These are phyloP conservation scores for Syngnathus floridae DNA, from an alignment of 2,113 vertebrate species.

Conservation along the genomic window DNA sequence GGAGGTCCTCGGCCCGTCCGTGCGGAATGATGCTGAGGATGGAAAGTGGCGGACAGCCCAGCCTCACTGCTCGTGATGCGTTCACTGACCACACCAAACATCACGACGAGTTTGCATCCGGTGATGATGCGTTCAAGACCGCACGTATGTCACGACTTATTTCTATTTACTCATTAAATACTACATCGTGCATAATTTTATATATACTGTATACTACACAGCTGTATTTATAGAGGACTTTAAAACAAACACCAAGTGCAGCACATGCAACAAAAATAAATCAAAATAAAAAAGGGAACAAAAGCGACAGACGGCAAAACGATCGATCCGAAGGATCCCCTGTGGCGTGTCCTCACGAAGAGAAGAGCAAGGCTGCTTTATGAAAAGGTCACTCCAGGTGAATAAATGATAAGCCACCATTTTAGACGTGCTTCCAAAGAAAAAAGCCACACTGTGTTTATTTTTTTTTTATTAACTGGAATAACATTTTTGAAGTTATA, in stretches of 20 bases:
- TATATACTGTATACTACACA: too few species aligned
- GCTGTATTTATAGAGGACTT: too few species aligned
- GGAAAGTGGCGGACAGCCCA: neutral
- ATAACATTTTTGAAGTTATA: conserved; percentile 66
- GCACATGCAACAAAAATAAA: too few species aligned
- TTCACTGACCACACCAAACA: conserved; percentile 13
- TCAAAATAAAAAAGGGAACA: neutral
- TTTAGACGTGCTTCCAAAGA: neutral
- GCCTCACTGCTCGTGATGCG: conserved; percentile 11
- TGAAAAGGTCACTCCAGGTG: conserved; percentile 26
- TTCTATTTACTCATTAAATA: too few species aligned
- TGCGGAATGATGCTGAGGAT: neutral
- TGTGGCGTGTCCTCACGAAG: neutral
- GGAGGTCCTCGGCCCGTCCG: neutral
- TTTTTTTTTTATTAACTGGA: conserved; percentile 65
- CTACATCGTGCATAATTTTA: too few species aligned
- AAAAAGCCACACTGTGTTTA: neutral
- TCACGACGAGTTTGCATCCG: neutral
- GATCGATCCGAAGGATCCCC: neutral
- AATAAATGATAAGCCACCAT: conserved; percentile 32
- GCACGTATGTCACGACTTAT: neutral
- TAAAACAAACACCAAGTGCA: too few species aligned
- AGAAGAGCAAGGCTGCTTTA: neutral
- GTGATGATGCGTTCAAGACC: neutral
- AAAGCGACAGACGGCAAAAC: neutral